Conservation (phyloP, 2,797 vertebrate species). For the Brachymystax lenok region DNA sequence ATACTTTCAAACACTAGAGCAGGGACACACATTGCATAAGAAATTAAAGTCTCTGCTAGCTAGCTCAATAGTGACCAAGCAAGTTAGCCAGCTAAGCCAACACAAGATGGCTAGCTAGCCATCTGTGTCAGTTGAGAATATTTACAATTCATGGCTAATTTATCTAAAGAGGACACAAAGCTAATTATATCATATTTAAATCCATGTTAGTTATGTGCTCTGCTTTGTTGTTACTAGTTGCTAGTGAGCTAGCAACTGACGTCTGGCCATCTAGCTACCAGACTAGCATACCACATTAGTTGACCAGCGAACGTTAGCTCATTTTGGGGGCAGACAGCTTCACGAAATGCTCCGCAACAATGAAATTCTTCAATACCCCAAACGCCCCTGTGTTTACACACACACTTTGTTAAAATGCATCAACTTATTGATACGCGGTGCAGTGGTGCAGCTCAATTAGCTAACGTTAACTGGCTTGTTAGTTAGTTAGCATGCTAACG, state of each 20-base stretch:
- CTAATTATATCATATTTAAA: neutral
- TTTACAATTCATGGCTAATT: neutral
- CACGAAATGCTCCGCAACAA: neutral
- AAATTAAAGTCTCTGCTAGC: neutral
- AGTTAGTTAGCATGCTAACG: neutral
- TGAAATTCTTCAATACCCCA: neutral
- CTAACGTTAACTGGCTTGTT: neutral
- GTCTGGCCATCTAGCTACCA: no score
- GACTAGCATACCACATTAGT: neutral
- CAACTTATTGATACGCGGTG: no score
- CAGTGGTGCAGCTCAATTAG: no score
- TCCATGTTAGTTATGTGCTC: neutral
- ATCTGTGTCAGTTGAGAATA: neutral
- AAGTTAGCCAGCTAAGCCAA: conserved; percentile 13
- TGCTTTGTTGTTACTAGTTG: neutral
- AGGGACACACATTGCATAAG: neutral
- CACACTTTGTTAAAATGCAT: no score
- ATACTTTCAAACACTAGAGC: neutral
- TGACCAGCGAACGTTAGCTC: neutral
- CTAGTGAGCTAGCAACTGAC: neutral
- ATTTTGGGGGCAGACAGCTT: neutral
- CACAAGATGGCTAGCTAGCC: conserved; percentile 5
- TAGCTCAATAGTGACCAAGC: no score
- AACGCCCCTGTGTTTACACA: neutral
- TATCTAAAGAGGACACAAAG: neutral